Conservation (phyloP, 2,797 vertebrate genomes). For the Melanotaenia boesemani region DNA sequence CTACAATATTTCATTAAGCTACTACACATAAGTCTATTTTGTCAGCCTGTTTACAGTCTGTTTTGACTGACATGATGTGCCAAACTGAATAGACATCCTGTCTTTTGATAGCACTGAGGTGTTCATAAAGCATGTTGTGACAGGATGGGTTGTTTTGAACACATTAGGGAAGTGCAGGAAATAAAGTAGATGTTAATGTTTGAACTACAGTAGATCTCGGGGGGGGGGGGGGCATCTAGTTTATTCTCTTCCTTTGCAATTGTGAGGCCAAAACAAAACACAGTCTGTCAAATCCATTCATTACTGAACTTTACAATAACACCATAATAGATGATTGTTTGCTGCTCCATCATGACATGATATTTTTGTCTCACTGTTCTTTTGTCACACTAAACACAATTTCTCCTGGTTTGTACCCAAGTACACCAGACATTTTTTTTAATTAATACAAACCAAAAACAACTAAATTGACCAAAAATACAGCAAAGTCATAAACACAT, state of each 20-base stretch:
- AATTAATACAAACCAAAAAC: too few relatives aligned
- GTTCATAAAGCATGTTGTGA: not conserved
- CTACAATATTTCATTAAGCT: not conserved
- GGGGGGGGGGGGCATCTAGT: not conserved
- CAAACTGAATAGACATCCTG: not conserved
- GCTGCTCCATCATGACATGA: slow-evolving; percentile 1
- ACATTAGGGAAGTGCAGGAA: not conserved
- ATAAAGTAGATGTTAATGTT: slow-evolving; percentile 17
- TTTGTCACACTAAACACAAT: slow-evolving; percentile 12
- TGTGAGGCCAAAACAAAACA: slow-evolving; percentile 9
- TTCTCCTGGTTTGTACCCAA: not conserved
- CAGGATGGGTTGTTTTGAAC: slow-evolving; percentile 22
- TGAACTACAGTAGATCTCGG: not conserved
- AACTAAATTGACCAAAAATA: too few relatives aligned
- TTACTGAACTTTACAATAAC: slow-evolving; percentile 9
- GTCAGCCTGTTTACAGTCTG: not conserved
- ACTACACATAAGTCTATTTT: not conserved
- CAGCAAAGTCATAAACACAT: too few relatives aligned
- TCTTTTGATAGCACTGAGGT: not conserved
- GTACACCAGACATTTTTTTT: not conserved
- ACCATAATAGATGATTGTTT: slow-evolving; percentile 16
- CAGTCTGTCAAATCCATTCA: slow-evolving; percentile 6
- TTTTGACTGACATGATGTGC: not conserved
- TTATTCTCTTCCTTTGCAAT: not conserved
- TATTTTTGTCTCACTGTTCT: not conserved